Evolutionary conservation across 1,140 invertebrate species (phyloP).

Genomic region (Dufourea novaeangliae): DNA sequence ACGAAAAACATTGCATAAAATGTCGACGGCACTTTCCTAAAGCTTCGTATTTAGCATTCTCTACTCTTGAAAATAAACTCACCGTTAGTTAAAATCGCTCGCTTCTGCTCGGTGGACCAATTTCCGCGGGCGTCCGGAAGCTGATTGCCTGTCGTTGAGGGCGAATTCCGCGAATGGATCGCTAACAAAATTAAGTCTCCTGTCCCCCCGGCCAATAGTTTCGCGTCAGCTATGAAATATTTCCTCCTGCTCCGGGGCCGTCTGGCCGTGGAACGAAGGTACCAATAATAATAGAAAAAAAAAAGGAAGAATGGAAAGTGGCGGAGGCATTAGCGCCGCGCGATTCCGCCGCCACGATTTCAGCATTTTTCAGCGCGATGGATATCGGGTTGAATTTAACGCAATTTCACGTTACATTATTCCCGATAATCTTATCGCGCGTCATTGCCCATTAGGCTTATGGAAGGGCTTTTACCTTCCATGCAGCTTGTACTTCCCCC

Average conservation of each 20-base stretch:
- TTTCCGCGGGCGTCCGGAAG: conserved; percentile 20
- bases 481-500: conserved; percentile 32
- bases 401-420: conserved; percentile 68
- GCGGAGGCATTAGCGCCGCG: conserved; percentile 46
- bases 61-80: neutral
- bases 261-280: neutral
- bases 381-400: conserved; percentile 67
- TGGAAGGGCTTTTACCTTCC: conserved; percentile 63
- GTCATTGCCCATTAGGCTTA: conserved; percentile 66
- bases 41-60: too few species aligned
- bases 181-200: conserved; percentile 62
- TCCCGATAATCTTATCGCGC: conserved; percentile 67
- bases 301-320: neutral
- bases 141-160: conserved; percentile 40
- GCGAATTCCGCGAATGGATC: conserved; percentile 51
- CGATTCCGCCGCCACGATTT: conserved; percentile 57
- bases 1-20: too few species aligned
- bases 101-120: neutral
- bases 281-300: neutral
- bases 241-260: conserved; percentile 35
- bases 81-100: conserved; percentile 36
- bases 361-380: conserved; percentile 64
- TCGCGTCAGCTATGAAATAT: conserved; percentile 60
- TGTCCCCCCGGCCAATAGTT: conserved; percentile 49
- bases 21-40: too few species aligned